Base-by-base conservation (phyloP, 2,797 vertebrate genomes). In the Triplophysa bombifrons region DNA sequence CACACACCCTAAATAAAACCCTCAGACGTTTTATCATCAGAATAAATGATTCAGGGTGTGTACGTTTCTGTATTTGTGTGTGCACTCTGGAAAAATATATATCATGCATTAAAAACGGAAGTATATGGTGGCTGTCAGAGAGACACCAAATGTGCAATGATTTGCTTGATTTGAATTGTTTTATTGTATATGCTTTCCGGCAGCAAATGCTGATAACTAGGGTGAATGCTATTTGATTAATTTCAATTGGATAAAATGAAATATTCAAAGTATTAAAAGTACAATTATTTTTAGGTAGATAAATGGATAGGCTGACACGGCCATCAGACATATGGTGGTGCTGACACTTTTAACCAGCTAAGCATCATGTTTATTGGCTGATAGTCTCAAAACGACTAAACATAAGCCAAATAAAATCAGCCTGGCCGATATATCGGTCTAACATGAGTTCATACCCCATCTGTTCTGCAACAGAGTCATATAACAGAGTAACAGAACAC, bases 401-500 rank as follows among this genome's bases (percentile, higher is more conserved):
- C 11, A 41, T 10, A 58, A 51, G 53, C 74, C 38, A 77, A 20
- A 22, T 55, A 55, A 8, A 61, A 51, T 41, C 8, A 0, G 14
- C 44, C 25, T 34, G 65, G 19, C 25, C 27, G 53, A 60, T 76
- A 46, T 50, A 38, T 63, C 56, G 12, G 44, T 25, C 27, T 78
- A 63, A 63, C 25, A 77, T 12, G 41, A 83, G 50, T 81, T 76
- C 72, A 8, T 53, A 76, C 78, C 71, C 9, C 68, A 25, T 74
- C 83, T 85, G 86, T 72, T 82, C 16, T 80, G 73, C 83, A 70
- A 82, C 72, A 55, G 73, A 86, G 79, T 83, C 79, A 75, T 87
- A 84, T 87, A 85, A 86, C 88, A 84, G 87, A 89, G 88, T 74
- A 88, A 84, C 77, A 88, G 86, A 85, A 74, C 74, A 16, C 68